Base-by-base conservation (phyloP, 2,888 invertebrate genomes). In the Callinectes sapidus region DNA sequence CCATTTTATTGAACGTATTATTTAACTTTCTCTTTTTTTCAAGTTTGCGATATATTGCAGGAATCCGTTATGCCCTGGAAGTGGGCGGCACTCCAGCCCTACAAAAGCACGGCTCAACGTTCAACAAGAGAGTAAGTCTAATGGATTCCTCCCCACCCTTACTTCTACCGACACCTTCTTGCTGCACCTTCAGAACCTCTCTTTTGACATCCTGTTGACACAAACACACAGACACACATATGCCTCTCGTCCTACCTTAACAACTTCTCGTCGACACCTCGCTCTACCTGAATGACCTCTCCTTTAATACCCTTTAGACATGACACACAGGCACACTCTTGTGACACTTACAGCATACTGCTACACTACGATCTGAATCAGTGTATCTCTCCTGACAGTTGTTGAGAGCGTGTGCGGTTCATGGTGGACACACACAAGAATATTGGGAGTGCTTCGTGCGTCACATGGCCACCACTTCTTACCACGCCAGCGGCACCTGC, bases 11-110 rank as follows among this genome's bases (percentile, higher is more conserved):
- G 48, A 48, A 48, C 10, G 48, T 48, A 10, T 8, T 48, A 10
- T 48, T 48, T 5, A 48, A 48, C 0, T 48, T 48, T 8, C 23
- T 61, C 61, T 61, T 61, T 61, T 55, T 1, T 55, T 8, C 23
- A 16, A 2, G 1, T 66, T 23, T 28, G 23, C 8, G 61, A 18
- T 61, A 61, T 8, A 71, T n/a, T 71, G 23, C 71, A 71, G 71
- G 71, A 5, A 71, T 71, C 71, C 71, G 23, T 23, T 8, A n/a
- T 18, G 71, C 71, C 28, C n/a, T 71, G 8, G n/a, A 71, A 28
- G 71, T 71, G n/a, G 66, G 71, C 28, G 71, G 28, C n/a, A 71
- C 71, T 71, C 71, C 71, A n/a, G 71, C 71, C 71, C n/a, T 71
- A n/a, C 71, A n/a, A 23, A 28, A 71, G 8, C 71, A 71, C 71